Evolutionary conservation across 2,113 vertebrate genomes (phyloP), one percentile per base, ranked within the genome.

Genomic region (Australoheros scitulus): DNA sequence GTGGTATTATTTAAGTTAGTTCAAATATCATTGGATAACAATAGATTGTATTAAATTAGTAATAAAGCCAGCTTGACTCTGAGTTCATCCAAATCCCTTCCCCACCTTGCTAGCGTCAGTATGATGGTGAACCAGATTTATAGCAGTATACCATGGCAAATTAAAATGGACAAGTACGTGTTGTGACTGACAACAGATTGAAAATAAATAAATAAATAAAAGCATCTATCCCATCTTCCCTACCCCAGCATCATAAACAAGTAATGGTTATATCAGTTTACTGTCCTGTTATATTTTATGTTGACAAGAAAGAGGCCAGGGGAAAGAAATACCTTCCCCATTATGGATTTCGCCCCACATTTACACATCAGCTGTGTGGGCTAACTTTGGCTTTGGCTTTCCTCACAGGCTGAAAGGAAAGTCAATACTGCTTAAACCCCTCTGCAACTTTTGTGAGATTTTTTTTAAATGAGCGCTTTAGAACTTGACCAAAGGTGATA

Each of bases 231-330:
- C 76, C 56, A 70, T 85, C 76, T 59, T 78, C 60, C 38, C 59
- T 60, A 68, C 89, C 64, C 57, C 70, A 70, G 74, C 82, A 88
- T 89, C 89, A 92, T 94, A 94, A 94, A 94, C 92, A 91, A 90
- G 87, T 87, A 90, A 92, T 80, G 90, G 87, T 90, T 83, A 70
- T 88, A 90, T 91, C 92, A 88, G 79, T 94, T 94, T 91, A 92
- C 76, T 88, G 90, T 87, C 22, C 20, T 75, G 87, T 87, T 86
- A 90, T 89, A 93, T 90, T 92, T 94, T 90, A 92, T 85, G 63
- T 84, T 88, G 93, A 93, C 91, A 89, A 89, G 89, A 78, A 81
- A 61, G 81, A 86, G 88, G 91, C 83, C 76, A 81, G 64, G 56
- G 81, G 82, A 81, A 76, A 85, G 64, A 87, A 77, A 85, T 17